phyloP scores from a whole-genome alignment of 2,113 vertebrate genomes.

The Silurus glanis region DNA sequence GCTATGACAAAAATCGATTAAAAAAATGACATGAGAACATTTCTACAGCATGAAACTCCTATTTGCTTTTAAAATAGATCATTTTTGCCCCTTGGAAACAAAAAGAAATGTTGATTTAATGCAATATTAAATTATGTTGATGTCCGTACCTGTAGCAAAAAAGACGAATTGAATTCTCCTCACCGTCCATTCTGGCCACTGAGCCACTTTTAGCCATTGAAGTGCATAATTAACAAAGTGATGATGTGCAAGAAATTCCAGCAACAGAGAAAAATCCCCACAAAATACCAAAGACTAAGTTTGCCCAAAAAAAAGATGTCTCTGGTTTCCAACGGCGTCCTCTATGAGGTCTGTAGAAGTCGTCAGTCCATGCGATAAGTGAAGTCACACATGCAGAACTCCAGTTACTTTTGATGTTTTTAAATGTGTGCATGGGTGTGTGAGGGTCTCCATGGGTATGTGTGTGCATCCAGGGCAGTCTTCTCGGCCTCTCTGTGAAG shows the following conservation, averaged over 20 bases:
- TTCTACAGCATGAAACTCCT: not conserved
- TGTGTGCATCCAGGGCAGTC: conserved; percentile 68
- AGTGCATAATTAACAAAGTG: conserved; percentile 81
- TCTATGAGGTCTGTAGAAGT: not conserved
- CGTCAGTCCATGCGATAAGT: not conserved
- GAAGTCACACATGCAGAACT: conserved; percentile 51
- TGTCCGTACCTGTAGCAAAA: conserved; percentile 94
- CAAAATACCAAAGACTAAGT: conserved; percentile 34
- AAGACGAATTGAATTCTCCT: conserved; percentile 87
- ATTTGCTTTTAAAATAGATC: conserved; percentile 6
- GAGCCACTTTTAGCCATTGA: conserved; percentile 82
- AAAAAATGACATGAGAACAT: not conserved
- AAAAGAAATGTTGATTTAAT: not conserved
- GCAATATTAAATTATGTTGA: conserved; percentile 12
- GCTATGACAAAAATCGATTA: not conserved
- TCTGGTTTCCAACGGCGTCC: conserved; percentile 5
- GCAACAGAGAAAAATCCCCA: conserved; percentile 49
- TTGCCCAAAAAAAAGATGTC: conserved; percentile 10
- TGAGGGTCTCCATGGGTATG: conserved; percentile 49
- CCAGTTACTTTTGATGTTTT: conserved; percentile 61
- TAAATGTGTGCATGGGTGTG: conserved; percentile 42
- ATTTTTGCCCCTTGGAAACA: not conserved
- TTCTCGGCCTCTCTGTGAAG: conserved; percentile 84
- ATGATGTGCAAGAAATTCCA: conserved; percentile 63
- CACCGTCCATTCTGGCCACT: conserved; percentile 80